These are phyloP conservation scores for Drosophila paucipuncta DNA, from an alignment of 2,888 invertebrate genomes.

Conservation along the genomic window DNA sequence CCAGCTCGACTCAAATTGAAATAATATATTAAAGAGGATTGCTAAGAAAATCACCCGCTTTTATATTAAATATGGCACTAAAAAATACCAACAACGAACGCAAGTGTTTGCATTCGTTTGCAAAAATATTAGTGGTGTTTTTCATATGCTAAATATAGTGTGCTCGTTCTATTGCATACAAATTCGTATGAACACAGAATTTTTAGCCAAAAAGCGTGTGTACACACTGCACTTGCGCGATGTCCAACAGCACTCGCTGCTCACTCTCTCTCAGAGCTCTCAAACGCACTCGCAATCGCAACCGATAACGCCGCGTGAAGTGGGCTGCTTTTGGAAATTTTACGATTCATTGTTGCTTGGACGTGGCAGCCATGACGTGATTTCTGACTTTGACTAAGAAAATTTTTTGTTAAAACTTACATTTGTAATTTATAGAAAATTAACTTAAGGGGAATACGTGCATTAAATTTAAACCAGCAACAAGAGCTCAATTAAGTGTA, in stretches of 20 bases:
- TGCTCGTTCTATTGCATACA: conserved; percentile 33
- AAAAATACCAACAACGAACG: conserved; percentile 44
- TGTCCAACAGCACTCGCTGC: conserved; percentile 36
- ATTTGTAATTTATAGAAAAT: conserved; percentile 75
- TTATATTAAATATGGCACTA: conserved; percentile 32
- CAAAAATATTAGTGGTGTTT: conserved; percentile 26
- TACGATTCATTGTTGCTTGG: conserved; percentile 85
- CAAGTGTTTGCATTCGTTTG: conserved; percentile 30
- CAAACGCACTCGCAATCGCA: conserved; percentile 66
- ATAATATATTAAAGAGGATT: not conserved
- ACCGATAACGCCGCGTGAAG: conserved; percentile 64
- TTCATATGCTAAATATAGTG: conserved; percentile 14
- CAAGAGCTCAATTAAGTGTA: conserved; percentile 71
- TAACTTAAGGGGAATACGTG: conserved; percentile 74
- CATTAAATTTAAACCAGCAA: conserved; percentile 64
- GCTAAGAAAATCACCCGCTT: not conserved
- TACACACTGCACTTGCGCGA: conserved; percentile 54
- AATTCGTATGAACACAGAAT: conserved; percentile 8
- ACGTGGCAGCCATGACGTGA: conserved; percentile 86
- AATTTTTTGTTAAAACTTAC: conserved; percentile 76
- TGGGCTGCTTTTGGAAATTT: conserved; percentile 73
- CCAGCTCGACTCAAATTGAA: not conserved
- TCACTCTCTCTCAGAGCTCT: conserved; percentile 44
- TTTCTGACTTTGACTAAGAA: conserved; percentile 82
- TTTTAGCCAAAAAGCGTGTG: conserved; percentile 41